Evolutionary conservation across 2,113 vertebrate genomes (phyloP).

Genomic region (Anser brachyrhynchus): DNA sequence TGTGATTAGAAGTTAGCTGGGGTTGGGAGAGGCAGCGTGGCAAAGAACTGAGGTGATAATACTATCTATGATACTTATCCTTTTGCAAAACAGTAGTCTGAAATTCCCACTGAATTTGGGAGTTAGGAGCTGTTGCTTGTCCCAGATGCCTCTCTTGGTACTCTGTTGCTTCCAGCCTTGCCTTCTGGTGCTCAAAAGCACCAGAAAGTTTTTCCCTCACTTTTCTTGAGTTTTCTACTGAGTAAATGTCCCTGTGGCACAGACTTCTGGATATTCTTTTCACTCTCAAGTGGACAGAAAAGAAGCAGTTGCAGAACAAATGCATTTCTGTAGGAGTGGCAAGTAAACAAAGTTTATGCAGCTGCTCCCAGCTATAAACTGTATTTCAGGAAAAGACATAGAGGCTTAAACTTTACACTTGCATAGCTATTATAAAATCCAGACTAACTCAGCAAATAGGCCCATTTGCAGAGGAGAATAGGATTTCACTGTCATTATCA

Average conservation of each 20-base stretch:
- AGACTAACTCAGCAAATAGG: neutral
- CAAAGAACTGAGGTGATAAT: neutral
- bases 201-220: neutral
- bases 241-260: neutral
- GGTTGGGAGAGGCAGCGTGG: neutral
- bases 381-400: neutral
- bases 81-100: neutral
- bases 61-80: neutral
- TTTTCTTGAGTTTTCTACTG: neutral
- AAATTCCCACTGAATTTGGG: neutral
- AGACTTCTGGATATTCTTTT: neutral
- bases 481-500: neutral
- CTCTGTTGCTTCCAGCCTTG: neutral
- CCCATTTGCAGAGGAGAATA: neutral
- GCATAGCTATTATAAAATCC: neutral
- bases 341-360: neutral
- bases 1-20: neutral
- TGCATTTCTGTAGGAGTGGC: neutral
- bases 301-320: neutral
- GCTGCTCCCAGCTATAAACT: neutral
- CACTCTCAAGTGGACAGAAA: neutral
- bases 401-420: neutral
- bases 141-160: neutral
- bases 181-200: neutral
- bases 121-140: neutral